Evolutionary conservation across 2,113 vertebrate genomes (phyloP), one percentile per base, ranked within the genome.

Genomic region (Lagenorhynchus albirostris): DNA sequence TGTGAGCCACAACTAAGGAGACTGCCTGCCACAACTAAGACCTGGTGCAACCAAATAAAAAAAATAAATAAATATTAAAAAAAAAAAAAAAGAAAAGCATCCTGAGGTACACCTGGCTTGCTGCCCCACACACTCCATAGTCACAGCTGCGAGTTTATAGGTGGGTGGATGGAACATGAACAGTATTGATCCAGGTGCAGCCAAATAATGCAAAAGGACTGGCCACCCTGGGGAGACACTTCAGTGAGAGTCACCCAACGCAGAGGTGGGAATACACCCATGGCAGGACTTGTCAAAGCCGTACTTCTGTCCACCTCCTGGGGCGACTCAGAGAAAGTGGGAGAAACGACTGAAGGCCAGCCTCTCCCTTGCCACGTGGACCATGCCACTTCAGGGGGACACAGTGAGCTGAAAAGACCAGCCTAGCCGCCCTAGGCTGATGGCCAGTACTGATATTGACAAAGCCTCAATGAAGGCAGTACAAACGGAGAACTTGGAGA

Each of bases 311-410:
- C 55, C 17, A 31, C 36, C 21, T 93, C 84, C 50, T 18, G 20
- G 36, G 26, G 55, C 71, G 12, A 76, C 63, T 60, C 53, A 96
- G 82, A 12, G 87, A 97, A 97, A 96, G 93, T 93, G 44, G 38
- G 62, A 83, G 63, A 91, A 53, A 91, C 38, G 47, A 58, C 29
- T 50, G 33, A 58, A 89, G 44, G n/a, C 14, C 21, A 6, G 62
- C 44, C 58, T 76, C 29, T 81, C 44, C 53, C 41, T 71, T 65
- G 63, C 41, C 83, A 88, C 55, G n/a, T 7, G 10, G 62, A 87
- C 41, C 6, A 1, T 8, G 6, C 53, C 89, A 89, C 60, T 38
- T 91, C 7, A 86, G 38, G 71, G 70, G 76, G 53, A 70, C 44
- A 31, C 13, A 33, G 33, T 14, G 13, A 76, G 50, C 91, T 50